Evolutionary conservation across 1,140 invertebrate genomes (phyloP).

Genomic region (Onthophagus taurus): DNA sequence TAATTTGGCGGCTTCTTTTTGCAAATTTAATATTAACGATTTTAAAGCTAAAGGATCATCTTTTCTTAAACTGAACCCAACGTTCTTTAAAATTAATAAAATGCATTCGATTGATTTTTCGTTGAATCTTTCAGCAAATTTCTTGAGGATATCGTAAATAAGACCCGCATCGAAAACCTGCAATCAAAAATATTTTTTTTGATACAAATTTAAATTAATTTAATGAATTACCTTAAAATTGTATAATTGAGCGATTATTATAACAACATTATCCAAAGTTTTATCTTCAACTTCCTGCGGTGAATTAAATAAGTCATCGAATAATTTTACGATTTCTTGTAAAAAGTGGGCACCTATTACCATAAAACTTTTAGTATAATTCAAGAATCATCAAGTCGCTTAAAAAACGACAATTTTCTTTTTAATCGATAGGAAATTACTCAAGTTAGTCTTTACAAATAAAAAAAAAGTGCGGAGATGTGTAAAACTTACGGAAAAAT

Average conservation of each 20-base stretch:
- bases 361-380: too few species aligned
- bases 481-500: too few species aligned
- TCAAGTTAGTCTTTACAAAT: too few species aligned
- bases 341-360: slow-evolving; percentile 65
- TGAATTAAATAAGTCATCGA: slow-evolving; percentile 49
- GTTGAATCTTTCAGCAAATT: slow-evolving; percentile 50
- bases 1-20: slow-evolving; percentile 49
- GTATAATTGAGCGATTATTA: slow-evolving; percentile 74
- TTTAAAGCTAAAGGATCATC: slow-evolving; percentile 79
- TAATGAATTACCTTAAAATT: slow-evolving; percentile 69
- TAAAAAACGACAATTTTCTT: too few species aligned
- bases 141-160: slow-evolving; percentile 67
- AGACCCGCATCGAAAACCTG: slow-evolving; percentile 63
- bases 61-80: slow-evolving; percentile 78
- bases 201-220: slow-evolving; percentile 16
- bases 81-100: slow-evolving; percentile 63
- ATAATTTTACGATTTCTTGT: slow-evolving; percentile 55
- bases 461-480: too few species aligned
- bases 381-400: too few species aligned
- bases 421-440: too few species aligned
- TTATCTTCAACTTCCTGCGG: slow-evolving; percentile 60
- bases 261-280: slow-evolving; percentile 73
- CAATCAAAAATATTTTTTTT: slow-evolving; percentile 17
- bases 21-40: slow-evolving; percentile 67
- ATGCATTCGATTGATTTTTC: slow-evolving; percentile 86